phyloP scores from a whole-genome alignment of 2,888 invertebrate species.

The Buathra laborator region DNA sequence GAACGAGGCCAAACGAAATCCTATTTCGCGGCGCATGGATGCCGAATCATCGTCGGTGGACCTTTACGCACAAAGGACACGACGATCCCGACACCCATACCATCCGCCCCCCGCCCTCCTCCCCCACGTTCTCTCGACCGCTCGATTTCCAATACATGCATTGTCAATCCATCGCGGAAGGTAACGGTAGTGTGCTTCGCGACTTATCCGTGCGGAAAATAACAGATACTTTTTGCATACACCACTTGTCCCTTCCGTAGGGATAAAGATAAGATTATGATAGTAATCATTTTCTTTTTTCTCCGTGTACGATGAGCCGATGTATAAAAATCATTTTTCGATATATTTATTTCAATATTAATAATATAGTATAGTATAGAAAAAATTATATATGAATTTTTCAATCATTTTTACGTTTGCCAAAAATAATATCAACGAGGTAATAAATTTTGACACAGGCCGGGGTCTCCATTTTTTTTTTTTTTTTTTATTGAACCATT shows the following conservation, averaged over 20 bases:
- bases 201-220: constrained; percentile 77
- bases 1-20: constrained; percentile 43
- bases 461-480: too few species aligned
- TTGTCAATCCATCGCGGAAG: constrained; percentile 61
- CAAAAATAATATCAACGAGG: too few species aligned
- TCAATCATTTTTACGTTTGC: too few species aligned
- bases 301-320: too few species aligned
- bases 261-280: background rate
- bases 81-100: background rate
- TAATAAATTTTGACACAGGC: too few species aligned
- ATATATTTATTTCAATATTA: too few species aligned
- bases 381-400: too few species aligned
- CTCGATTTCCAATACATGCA: constrained; percentile 77
- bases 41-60: constrained; percentile 15
- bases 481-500: too few species aligned
- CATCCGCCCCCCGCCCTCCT: too few species aligned
- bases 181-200: background rate
- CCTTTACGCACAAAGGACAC: background rate
- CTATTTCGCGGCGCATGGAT: constrained; percentile 30
- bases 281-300: background rate
- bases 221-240: constrained; percentile 71
- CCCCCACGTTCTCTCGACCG: too few species aligned
- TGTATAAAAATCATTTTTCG: too few species aligned
- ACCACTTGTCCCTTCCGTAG: background rate
- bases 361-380: background rate